Base-by-base conservation (phyloP, 2,113 vertebrate species). In the Engystomops pustulosus region DNA sequence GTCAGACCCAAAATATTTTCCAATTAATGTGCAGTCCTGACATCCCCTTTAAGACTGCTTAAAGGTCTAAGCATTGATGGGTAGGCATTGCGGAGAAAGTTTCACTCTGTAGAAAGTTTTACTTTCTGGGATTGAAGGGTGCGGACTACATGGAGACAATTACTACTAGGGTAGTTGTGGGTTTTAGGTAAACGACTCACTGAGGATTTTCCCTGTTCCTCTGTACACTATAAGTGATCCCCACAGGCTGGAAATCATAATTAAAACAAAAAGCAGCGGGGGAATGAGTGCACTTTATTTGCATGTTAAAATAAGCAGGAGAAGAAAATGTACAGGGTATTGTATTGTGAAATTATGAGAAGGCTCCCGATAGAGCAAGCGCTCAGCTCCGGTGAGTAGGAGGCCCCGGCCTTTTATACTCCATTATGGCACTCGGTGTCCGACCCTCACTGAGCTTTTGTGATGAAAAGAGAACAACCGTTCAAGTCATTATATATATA, bases 401-500 rank as follows among this genome's bases (percentile, higher is more conserved):
- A 23, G 74, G 74, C 30, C 49, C 53, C 15, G n/a, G 34, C 12
- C 32, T 78, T 38, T 77, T 25, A 36, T 41, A 72, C 14, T 58
- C 10, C 23, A 36, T 60, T 60, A 9, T 60, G 34, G 20, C 1
- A 38, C 75, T 11, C 25, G 34, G 51, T 23, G 51, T 25, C 36
- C 51, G 17, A 60, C 51, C 34, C 75, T 60, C 51, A 78, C 36
- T 34, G 18, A 27, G 34, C 75, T 78, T 78, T 78, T 78, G 53
- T 78, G 75, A 36, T 58, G 23, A 60, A 30, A 60, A 78, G 41
- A 41, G 75, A 58, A 58, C 34, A 60, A 60, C 32, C 23, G 75
- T 58, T 77, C 34, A 60, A 78, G 36, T 78, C 53, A 41, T 38
- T 58, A 78, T 17, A 58, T 1, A 41, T 36, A 78, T 55, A 76